Base-by-base conservation (phyloP, 30 jellyfish, hydroid and myxozoan species). In the Hydractinia echinata region DNA sequence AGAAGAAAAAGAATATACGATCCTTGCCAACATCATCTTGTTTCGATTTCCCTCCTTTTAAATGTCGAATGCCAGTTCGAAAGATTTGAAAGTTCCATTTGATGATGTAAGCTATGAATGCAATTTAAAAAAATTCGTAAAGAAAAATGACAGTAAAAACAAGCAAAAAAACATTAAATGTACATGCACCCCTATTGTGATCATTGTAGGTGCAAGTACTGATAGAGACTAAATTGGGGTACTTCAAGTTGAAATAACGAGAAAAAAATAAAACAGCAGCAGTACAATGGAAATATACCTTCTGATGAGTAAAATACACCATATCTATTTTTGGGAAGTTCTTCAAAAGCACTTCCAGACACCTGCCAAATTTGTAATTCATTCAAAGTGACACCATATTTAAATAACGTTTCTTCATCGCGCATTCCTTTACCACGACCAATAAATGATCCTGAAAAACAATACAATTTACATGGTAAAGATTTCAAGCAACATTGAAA, bases 21-120 rank as follows among this genome's bases (percentile, higher is more conserved):
- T 94, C 97, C 70, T 87, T 84, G 4, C 99, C 99, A 51, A 73
- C 83, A 79, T 89, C 99, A n/a, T 94, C 97, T 86, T 92, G 96
- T 58, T 62, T 87, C 4, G 98, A 92, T 58, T 84, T 92, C 51
- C 98, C 98, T 7, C 98, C 99, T 83, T 88, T 94, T 51, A 94
- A 66, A 70, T 85, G 79, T 15, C 94, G 87, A 56, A 94, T 94
- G 60, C 97, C 99, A 4, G 97, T 88, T 5, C 99, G 90, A 88
- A 88, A 84, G 90, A 84, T 84, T 76, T 82, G 96, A 72, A 94
- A 94, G 76, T 83, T 73, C 99, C 99, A 94, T 5, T 94, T 94
- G 81, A 94, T 72, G 30, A 94, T 85, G 81, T 86, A 94, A 13
- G 95, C 99, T 94, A 74, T 50, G 61, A 58, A 58, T 13, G 19